Evolutionary conservation across 2,888 invertebrate species (phyloP).

Genomic region (Galerucella pusilla): DNA sequence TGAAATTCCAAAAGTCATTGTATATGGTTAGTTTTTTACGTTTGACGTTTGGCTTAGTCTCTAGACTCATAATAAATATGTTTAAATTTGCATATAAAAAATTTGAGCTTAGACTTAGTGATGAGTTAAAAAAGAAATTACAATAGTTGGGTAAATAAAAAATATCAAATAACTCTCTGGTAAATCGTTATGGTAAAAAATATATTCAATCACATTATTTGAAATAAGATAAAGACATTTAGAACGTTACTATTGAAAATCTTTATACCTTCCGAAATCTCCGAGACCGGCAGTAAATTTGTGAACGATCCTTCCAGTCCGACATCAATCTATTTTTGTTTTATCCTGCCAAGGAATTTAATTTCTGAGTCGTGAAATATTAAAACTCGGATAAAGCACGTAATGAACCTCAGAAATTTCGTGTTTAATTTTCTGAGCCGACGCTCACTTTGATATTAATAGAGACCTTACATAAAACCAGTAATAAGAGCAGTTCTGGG

Average conservation of each 20-base stretch:
- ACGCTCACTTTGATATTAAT: conserved; percentile 44
- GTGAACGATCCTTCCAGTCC: neutral
- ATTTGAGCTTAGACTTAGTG: too few relatives aligned
- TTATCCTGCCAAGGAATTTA: conserved; percentile 28
- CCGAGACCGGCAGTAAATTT: conserved; percentile 2
- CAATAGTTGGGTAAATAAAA: too few relatives aligned
- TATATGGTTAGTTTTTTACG: too few relatives aligned
- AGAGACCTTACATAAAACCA: conserved; percentile 43
- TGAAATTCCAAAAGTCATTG: too few relatives aligned
- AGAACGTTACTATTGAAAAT: neutral
- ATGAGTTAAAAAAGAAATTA: too few relatives aligned
- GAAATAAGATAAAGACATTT: neutral
- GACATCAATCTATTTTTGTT: conserved; percentile 7
- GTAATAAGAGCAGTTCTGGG: conserved; percentile 39
- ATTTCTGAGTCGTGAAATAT: conserved; percentile 31
- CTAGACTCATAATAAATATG: too few relatives aligned
- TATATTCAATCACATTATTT: too few relatives aligned
- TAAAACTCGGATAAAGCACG: conserved; percentile 31
- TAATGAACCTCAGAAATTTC: conserved; percentile 40
- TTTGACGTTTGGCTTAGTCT: too few relatives aligned
- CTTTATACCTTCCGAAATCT: neutral
- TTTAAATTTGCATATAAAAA: too few relatives aligned
- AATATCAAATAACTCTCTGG: too few relatives aligned
- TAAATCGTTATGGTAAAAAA: too few relatives aligned
- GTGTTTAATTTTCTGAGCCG: conserved; percentile 40